A percentile compares a stretch with the other conserved stretches of the same genome.
Conservation (phyloP, 2,797 vertebrate species). For the Peromyscus melanophrys region DNA sequence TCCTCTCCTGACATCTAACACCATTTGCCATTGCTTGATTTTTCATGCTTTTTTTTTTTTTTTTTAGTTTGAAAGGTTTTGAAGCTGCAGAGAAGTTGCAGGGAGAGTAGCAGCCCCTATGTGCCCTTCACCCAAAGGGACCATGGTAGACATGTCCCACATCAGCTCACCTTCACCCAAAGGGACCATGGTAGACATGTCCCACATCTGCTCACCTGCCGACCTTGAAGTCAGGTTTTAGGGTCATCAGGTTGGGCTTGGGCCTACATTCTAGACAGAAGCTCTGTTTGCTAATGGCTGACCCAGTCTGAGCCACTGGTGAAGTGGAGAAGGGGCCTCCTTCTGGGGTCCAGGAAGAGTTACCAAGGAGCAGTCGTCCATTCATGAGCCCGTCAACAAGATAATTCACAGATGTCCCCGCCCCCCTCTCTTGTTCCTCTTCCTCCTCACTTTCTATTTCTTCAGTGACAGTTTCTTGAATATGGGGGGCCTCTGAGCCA, state of each 20-base stretch:
- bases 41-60: neutral
- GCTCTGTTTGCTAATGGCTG: neutral
- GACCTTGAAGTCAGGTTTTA: neutral
- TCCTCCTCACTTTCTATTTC: neutral
- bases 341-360: neutral
- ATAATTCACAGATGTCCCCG: neutral
- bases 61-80: neutral
- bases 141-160: accelerated
- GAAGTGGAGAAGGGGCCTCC: neutral
- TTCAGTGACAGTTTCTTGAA: neutral
- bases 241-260: neutral
- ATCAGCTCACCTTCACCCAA: neutral
- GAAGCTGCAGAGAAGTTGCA: neutral
- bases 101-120: neutral
- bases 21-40: neutral
- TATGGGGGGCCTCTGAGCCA: neutral
- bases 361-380: neutral
- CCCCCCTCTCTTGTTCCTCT: too few species aligned
- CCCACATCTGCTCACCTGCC: neutral
- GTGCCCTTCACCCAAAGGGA: neutral
- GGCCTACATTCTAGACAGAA: neutral
- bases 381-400: neutral
- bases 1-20: neutral
- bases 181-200: neutral
- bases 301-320: accelerated